A percentile compares a stretch with the other conserved stretches of the same genome.
phyloP scores from a whole-genome alignment of 2,797 vertebrate genomes.

The Paguma larvata region DNA sequence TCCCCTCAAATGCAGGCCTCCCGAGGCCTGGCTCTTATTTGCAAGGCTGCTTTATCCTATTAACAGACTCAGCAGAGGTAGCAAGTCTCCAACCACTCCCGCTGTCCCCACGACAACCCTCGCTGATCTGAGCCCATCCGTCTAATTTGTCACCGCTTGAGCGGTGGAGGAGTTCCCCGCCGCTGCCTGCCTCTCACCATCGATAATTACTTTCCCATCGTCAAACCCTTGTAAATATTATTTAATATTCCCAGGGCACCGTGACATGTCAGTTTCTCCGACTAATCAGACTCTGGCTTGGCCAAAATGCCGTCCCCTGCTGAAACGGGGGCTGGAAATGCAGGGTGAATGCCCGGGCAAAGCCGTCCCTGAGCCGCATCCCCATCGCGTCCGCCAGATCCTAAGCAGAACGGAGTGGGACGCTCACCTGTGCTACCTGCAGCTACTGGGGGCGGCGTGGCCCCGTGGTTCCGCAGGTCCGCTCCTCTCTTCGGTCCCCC shows the following conservation, averaged over 20 bases:
- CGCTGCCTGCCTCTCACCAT: constrained; percentile 59
- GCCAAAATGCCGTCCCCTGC: constrained; percentile 12
- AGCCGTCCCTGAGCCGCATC: background rate
- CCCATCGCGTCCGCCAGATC: background rate
- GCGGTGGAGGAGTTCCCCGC: constrained; percentile 54
- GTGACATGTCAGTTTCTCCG: constrained; percentile 62
- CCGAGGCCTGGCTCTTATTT: constrained; percentile 72
- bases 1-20: constrained; percentile 68
- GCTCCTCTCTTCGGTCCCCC: background rate
- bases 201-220: constrained; percentile 53
- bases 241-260: constrained; percentile 72
- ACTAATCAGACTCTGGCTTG: constrained; percentile 68
- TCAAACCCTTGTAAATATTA: constrained; percentile 73
- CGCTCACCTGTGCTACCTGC: background rate
- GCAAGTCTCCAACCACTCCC: constrained; percentile 42
- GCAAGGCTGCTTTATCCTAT: constrained; percentile 78
- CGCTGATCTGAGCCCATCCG: background rate
- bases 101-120: constrained; percentile 47
- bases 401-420: background rate
- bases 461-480: background rate
- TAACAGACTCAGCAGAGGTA: constrained; percentile 77
- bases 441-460: background rate
- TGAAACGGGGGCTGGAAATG: background rate
- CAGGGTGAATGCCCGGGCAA: background rate
- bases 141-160: constrained; percentile 56